These are phyloP conservation scores for Choloepus hoffmanni DNA, from an alignment of 2,113 vertebrate species.

Conservation along the genomic window DNA sequence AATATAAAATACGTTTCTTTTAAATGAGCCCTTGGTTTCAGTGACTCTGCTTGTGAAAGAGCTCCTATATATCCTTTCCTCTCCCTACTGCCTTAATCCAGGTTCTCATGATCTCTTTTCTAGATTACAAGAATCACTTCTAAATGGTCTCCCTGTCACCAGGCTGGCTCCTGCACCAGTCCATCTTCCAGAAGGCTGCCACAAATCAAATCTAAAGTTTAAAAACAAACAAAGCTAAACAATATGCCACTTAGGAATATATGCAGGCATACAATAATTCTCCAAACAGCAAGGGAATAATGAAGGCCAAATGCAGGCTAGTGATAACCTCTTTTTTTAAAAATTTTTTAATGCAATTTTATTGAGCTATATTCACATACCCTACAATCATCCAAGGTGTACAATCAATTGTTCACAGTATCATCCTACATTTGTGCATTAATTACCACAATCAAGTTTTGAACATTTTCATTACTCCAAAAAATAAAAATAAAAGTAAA, in stretches of 20 bases:
- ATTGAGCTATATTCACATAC: no score
- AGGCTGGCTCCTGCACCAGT: background rate
- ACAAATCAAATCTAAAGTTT: background rate
- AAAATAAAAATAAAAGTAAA: no score
- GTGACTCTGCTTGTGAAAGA: background rate
- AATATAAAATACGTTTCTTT: background rate
- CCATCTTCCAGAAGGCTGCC: background rate
- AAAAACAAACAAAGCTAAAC: slow-evolving; percentile 5
- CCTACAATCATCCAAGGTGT: no score
- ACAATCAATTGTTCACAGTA: no score
- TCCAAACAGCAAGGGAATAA: background rate
- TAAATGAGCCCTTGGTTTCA: background rate
- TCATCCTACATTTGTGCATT: no score
- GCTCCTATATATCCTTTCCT: background rate
- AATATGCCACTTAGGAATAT: background rate
- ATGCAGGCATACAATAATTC: background rate
- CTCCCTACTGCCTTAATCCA: background rate
- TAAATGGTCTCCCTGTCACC: background rate
- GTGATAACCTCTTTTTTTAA: background rate
- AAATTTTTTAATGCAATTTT: no score
- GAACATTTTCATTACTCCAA: no score
- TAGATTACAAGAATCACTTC: background rate
- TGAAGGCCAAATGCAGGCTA: background rate
- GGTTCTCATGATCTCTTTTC: background rate
- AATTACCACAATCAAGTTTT: no score